These are phyloP conservation scores for Capra hircus DNA, from an alignment of 2,113 vertebrate genomes.

Conservation along the genomic window DNA sequence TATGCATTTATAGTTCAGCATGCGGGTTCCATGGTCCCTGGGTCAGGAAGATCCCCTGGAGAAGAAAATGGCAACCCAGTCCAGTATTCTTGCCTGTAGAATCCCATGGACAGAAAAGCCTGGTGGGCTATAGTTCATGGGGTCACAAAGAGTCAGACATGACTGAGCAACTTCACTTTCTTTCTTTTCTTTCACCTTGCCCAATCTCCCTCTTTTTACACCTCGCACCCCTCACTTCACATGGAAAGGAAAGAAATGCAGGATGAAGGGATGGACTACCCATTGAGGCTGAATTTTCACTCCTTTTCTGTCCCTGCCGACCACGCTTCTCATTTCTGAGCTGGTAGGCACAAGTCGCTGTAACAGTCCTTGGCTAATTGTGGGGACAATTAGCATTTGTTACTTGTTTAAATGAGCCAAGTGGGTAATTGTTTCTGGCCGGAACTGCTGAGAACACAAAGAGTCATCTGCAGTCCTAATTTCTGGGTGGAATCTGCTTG, in stretches of 20 bases:
- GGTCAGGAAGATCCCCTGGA: neutral
- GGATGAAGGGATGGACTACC: neutral
- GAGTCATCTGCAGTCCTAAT: neutral
- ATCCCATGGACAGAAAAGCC: neutral
- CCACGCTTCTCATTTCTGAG: neutral
- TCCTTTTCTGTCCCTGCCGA: neutral
- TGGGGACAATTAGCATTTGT: constrained; percentile 44
- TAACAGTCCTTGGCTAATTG: neutral
- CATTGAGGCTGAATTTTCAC: neutral
- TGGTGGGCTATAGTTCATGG: neutral
- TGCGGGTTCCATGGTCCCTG: neutral
- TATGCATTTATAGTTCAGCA: neutral
- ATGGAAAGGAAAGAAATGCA: neutral
- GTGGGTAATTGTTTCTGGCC: constrained; percentile 48
- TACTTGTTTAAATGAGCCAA: constrained; percentile 41
- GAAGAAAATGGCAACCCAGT: neutral
- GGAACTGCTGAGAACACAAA: neutral
- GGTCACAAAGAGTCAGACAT: neutral
- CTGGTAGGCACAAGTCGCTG: neutral
- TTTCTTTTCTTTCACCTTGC: neutral
- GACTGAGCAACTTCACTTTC: neutral
- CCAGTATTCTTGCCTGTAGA: neutral
- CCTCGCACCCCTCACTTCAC: too few species aligned
- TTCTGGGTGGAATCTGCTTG: neutral
- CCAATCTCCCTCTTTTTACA: neutral